Percentiles rank a stretch among this genome's conserved stretches.
phyloP scores from a whole-genome alignment of 2,888 invertebrate species.

The Leucania comma region DNA sequence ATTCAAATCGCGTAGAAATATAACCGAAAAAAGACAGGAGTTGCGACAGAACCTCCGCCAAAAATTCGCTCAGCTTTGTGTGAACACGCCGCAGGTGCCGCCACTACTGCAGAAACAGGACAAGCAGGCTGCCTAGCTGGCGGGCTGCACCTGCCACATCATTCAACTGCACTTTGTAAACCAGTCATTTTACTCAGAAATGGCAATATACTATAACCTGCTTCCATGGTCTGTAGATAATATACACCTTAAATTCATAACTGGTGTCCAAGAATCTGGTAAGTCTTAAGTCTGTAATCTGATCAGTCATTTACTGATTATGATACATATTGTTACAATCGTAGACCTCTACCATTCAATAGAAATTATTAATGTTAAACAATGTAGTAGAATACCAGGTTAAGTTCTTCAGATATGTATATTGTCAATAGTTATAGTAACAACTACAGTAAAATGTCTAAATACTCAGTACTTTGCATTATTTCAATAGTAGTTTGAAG shows the following conservation, averaged over 20 bases:
- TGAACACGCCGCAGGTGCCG: slow-evolving; percentile 83
- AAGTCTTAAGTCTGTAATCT: slow-evolving; percentile 38
- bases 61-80: slow-evolving; percentile 95
- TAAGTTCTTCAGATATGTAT: slow-evolving; percentile 48
- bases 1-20: slow-evolving; percentile 95
- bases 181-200: slow-evolving; percentile 45
- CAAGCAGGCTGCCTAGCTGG: slow-evolving; percentile 74
- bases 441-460: slow-evolving; percentile 40
- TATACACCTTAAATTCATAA: slow-evolving; percentile 44
- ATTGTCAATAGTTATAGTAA: slow-evolving; percentile 23
- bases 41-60: slow-evolving; percentile 95
- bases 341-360: slow-evolving; percentile 45
- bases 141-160: slow-evolving; percentile 43
- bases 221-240: slow-evolving; percentile 55
- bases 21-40: slow-evolving; percentile 95
- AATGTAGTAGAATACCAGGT: slow-evolving; percentile 34
- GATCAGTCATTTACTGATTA: slow-evolving; percentile 33
- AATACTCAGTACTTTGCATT: slow-evolving; percentile 52
- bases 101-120: slow-evolving; percentile 68
- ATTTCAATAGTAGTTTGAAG: slow-evolving; percentile 43
- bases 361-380: slow-evolving; percentile 41
- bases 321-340: slow-evolving; percentile 30
- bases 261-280: slow-evolving; percentile 41
- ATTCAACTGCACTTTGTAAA: slow-evolving; percentile 74
- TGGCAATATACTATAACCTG: slow-evolving; percentile 54